These are phyloP conservation scores for Zeugodacus cucurbitae DNA, from an alignment of 1,140 invertebrate genomes.

Conservation along the genomic window DNA sequence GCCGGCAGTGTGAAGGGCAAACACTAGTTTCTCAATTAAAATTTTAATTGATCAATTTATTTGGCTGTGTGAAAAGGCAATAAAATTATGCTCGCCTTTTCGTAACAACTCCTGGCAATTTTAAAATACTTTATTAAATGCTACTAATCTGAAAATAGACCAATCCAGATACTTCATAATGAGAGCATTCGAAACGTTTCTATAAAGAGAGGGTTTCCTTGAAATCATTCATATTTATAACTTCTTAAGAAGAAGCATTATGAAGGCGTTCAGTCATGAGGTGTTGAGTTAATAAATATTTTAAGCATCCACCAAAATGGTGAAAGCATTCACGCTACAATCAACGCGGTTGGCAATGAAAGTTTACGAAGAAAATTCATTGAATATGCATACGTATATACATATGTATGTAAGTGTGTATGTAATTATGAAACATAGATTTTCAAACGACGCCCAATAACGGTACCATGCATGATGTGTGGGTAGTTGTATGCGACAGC, in stretches of 20 bases:
- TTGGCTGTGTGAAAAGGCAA: too few relatives aligned
- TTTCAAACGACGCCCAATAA: not conserved
- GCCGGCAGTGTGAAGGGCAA: too few relatives aligned
- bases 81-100: too few relatives aligned
- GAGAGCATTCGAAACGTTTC: not conserved
- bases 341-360: not conserved
- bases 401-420: too few relatives aligned
- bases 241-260: not conserved
- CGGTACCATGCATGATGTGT: not conserved
- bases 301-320: not conserved
- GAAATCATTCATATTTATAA: too few relatives aligned
- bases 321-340: not conserved
- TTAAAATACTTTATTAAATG: too few relatives aligned
- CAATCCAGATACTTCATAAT: too few relatives aligned
- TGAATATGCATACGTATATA: not conserved
- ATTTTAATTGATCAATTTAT: too few relatives aligned
- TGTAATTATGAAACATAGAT: not conserved
- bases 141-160: too few relatives aligned
- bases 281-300: slow-evolving; percentile 5
- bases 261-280: slow-evolving; percentile 9
- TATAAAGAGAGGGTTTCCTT: not conserved
- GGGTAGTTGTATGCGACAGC: not conserved
- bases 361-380: not conserved
- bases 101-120: too few relatives aligned
- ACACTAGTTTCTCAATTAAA: too few relatives aligned